phyloP scores from a whole-genome alignment of 2,113 vertebrate species.

The Carettochelys insculpta region DNA sequence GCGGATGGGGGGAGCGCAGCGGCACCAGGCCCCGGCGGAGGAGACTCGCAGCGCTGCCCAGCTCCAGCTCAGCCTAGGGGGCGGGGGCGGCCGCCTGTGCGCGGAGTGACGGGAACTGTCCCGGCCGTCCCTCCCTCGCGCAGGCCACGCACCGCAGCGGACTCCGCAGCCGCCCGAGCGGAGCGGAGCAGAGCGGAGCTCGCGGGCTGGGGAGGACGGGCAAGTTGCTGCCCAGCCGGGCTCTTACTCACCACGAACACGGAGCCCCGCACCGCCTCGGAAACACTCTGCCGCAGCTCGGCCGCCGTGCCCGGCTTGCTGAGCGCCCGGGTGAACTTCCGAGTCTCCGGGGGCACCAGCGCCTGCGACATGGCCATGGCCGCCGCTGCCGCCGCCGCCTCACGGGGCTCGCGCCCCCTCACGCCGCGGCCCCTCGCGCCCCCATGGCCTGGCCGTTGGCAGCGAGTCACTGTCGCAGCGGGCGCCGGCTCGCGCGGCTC shows the following conservation, averaged over 20 bases:
- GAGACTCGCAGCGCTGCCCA: too few species aligned
- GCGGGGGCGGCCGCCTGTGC: neutral
- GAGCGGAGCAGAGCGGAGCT: neutral
- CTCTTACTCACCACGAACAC: slow-evolving; percentile 88
- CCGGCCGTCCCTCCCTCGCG: neutral
- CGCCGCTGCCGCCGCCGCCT: neutral
- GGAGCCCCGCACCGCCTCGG: slow-evolving; percentile 93
- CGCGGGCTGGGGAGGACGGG: neutral
- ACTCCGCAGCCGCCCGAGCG: neutral
- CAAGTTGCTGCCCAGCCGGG: neutral
- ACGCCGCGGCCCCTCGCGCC: neutral
- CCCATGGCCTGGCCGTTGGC: neutral
- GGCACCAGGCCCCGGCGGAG: too few species aligned
- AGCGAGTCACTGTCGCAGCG: neutral
- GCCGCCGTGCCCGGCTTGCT: slow-evolving; percentile 96
- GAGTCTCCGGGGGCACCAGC: slow-evolving; percentile 83
- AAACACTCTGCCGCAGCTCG: slow-evolving; percentile 95
- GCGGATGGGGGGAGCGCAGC: neutral
- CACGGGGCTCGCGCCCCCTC: neutral
- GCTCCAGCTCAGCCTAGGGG: neutral
- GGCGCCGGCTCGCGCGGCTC: neutral
- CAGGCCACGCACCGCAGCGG: neutral
- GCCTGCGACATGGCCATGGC: slow-evolving; percentile 34
- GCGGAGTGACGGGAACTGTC: neutral
- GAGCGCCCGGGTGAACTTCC: slow-evolving; percentile 92